Evolutionary conservation across 2,113 vertebrate species (phyloP).

Genomic region (Clinocottus analis): DNA sequence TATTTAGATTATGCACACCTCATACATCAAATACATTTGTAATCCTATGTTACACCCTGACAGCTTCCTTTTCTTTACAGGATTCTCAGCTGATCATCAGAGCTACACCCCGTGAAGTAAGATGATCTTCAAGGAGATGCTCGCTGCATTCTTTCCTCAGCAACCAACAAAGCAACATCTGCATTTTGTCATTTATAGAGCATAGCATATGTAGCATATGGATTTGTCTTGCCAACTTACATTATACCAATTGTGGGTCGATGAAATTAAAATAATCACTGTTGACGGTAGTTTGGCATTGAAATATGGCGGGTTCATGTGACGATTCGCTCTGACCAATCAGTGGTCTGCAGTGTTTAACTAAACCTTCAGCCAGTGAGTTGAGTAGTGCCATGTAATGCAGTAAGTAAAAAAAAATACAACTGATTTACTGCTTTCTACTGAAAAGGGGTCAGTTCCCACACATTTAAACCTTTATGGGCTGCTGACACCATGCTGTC

Average conservation of each 20-base stretch:
- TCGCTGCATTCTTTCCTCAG: background rate
- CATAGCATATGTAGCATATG: background rate
- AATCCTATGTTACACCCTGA: background rate
- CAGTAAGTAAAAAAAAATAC: background rate
- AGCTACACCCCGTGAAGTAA: background rate
- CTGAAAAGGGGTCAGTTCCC: background rate
- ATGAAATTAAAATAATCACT: background rate
- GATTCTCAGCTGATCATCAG: background rate
- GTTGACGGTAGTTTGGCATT: background rate
- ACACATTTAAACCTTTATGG: background rate
- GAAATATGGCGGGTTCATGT: background rate
- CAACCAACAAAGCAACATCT: background rate
- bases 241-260: background rate
- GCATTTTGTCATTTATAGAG: background rate
- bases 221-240: background rate
- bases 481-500: slow-evolving; percentile 7
- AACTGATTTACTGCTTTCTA: background rate
- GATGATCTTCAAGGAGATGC: background rate
- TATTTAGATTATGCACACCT: too few relatives aligned
- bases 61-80: background rate
- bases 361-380: background rate
- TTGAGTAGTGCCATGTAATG: background rate
- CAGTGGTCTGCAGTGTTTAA: background rate
- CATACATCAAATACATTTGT: background rate
- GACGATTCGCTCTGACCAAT: background rate